Evolutionary conservation across 2,113 vertebrate genomes (phyloP).

Genomic region (Erythrocercus mccallii): DNA sequence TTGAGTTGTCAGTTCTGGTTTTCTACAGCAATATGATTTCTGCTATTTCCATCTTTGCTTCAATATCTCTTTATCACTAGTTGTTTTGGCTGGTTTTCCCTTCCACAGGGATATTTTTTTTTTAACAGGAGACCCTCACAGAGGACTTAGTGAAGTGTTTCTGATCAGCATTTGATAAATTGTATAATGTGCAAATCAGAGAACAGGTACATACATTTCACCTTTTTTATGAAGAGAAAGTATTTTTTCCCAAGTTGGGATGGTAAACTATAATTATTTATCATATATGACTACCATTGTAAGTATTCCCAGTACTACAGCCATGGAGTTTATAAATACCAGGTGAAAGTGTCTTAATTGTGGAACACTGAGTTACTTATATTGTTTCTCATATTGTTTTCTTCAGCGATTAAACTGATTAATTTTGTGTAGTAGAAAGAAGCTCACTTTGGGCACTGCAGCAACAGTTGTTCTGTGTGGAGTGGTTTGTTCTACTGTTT

Average conservation of each 20-base stretch:
- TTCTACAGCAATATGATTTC: not conserved
- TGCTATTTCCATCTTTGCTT: not conserved
- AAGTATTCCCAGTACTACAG: not conserved
- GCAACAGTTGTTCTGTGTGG: not conserved
- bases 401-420: not conserved
- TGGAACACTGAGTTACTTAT: not conserved
- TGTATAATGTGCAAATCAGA: not conserved
- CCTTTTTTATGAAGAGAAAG: not conserved
- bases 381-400: not conserved
- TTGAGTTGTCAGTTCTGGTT: not conserved
- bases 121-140: not conserved
- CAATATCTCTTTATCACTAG: not conserved
- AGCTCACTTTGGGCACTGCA: not conserved
- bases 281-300: not conserved
- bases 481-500: not conserved
- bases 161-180: constrained; percentile 41
- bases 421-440: not conserved
- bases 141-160: not conserved
- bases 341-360: not conserved
- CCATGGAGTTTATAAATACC: not conserved
- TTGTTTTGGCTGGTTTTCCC: not conserved
- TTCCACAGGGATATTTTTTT: not conserved
- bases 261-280: not conserved
- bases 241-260: not conserved
- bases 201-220: not conserved